Evolutionary conservation across 2,888 invertebrate genomes (phyloP), one percentile per base, ranked within the genome.

Genomic region (Spilosoma lubricipeda): DNA sequence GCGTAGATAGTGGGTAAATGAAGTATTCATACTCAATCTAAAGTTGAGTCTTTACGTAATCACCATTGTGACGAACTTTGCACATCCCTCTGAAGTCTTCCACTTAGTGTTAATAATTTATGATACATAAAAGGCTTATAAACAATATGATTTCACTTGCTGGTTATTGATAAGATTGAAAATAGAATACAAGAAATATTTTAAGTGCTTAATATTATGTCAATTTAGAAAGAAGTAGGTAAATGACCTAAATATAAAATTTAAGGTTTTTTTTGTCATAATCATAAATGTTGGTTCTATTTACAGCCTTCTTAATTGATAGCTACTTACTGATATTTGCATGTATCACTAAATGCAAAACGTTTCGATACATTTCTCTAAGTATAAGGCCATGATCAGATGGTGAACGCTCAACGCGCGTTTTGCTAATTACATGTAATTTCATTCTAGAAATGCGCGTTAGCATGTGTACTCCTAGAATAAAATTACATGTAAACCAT

Each of bases 11-110:
- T 87, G 85, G 83, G 87, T 86, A 83, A 74, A 83, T 89, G 45
- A 86, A 89, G 86, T 87, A 88, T 90, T 89, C 82, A 91, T 80
- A 77, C 70, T 76, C 84, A 88, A 90, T 90, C 84, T 85, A 87
- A 91, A 90, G 86, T 90, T 90, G 64, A 70, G 82, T 77, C 65
- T 75, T 86, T 85, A 81, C 77, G 78, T 84, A 80, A 82, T 79
- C 76, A 63, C 71, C 74, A 68, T 39, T 64, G 70, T 79, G 78
- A 71, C 73, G 30, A 70, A 42, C 48, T 73, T 70, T 27, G 33
- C 27, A 11, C 27, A 39, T 45, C 63, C 42, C 7, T 23, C 20
- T 72, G 15, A 18, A 36, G 30, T 39, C 63, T 63, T 63, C 15
- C 63, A 63, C 63, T 30, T 18, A 30, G 7, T 30, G 30, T 63